Percentiles rank a stretch among this genome's conserved stretches.
Conservation (phyloP, 1,140 invertebrate species). For the Atta texana region DNA sequence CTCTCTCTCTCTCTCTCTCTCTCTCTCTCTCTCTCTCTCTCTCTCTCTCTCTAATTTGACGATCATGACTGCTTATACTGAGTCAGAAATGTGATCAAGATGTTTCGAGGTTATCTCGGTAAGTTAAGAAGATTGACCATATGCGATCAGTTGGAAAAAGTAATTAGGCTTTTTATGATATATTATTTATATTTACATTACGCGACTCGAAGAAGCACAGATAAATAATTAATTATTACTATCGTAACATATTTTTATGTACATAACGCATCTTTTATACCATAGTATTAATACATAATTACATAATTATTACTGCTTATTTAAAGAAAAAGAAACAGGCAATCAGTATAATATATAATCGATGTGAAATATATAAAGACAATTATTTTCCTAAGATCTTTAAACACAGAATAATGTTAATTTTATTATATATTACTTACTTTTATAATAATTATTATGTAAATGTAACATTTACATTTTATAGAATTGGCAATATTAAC, state of each 20-base stretch:
- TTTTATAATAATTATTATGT: neutral
- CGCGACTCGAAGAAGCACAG: neutral
- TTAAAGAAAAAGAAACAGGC: neutral
- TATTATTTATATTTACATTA: slow-evolving; percentile 2
- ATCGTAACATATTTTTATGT: neutral
- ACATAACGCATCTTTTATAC: neutral
- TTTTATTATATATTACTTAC: neutral
- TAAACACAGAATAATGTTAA: neutral
- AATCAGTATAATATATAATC: neutral
- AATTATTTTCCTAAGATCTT: slow-evolving; percentile 1
- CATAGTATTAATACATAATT: neutral
- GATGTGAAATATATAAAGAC: neutral
- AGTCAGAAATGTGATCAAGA: slow-evolving; percentile 41
- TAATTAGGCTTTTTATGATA: slow-evolving; percentile 7
- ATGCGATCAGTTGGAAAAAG: slow-evolving; percentile 1
- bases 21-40: neutral
- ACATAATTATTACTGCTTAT: neutral
- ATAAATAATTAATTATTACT: slow-evolving; percentile 6
- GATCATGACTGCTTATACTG: slow-evolving; percentile 22
- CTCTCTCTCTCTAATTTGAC: slow-evolving; percentile 5
- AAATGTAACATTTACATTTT: neutral
- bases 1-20: neutral
- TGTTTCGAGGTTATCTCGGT: slow-evolving; percentile 35
- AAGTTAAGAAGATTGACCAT: neutral
- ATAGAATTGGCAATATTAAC: neutral